Evolutionary conservation across 2,113 vertebrate species (phyloP).

Genomic region (Coturnix japonica): DNA sequence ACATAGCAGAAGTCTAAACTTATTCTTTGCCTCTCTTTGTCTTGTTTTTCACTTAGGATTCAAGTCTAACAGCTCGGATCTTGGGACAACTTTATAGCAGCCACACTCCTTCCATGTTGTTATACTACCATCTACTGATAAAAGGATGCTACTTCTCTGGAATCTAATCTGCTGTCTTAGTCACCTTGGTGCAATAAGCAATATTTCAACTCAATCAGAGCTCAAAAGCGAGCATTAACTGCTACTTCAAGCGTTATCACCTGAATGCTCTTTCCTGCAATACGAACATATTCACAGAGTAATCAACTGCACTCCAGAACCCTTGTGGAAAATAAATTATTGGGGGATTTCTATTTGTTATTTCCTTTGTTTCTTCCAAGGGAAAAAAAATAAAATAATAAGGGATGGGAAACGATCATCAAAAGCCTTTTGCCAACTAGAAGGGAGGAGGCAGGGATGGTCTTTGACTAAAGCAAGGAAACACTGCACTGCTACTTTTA

Average conservation of each 20-base stretch:
- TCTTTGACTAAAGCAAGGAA: background rate
- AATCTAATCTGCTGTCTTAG: background rate
- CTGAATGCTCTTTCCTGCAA: background rate
- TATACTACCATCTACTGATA: conserved; percentile 84
- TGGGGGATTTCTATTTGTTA: conserved; percentile 8
- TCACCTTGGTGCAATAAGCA: conserved; percentile 30
- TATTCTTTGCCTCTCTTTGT: background rate
- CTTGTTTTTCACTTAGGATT: background rate
- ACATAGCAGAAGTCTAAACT: background rate
- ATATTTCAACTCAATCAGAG: background rate
- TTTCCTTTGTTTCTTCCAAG: conserved; percentile 23
- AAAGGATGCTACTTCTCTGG: conserved; percentile 74
- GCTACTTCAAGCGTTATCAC: background rate
- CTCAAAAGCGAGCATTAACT: background rate
- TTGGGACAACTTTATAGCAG: background rate
- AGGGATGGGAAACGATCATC: conserved; percentile 13
- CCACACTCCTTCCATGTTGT: conserved; percentile 47
- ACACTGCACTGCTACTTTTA: background rate
- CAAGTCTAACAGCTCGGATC: background rate
- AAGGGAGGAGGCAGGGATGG: background rate
- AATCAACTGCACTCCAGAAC: conserved; percentile 30
- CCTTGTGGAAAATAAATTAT: background rate
- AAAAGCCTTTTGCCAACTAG: background rate
- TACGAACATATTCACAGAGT: background rate
- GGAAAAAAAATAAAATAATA: background rate